phyloP scores from a whole-genome alignment of 2,797 vertebrate species.

The Streptopelia turtur region DNA sequence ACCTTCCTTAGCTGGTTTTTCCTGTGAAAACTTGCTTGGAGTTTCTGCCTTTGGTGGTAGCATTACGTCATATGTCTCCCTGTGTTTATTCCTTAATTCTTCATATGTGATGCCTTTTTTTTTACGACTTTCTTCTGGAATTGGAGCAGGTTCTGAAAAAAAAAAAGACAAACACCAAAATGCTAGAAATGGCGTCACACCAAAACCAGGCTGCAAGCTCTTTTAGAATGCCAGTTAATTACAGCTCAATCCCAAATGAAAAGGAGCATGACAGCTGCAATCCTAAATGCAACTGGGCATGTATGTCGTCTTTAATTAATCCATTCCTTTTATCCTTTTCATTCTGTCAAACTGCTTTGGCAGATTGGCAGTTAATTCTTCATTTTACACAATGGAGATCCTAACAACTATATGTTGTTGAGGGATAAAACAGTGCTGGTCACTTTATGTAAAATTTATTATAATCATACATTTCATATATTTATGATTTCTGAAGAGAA shows the following conservation, averaged over 20 bases:
- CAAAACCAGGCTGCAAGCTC: not conserved
- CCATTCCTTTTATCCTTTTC: not conserved
- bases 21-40: conserved; percentile 78
- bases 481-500: not conserved
- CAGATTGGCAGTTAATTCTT: not conserved
- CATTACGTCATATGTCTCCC: conserved; percentile 88
- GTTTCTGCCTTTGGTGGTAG: conserved; percentile 84
- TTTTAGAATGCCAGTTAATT: not conserved
- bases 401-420: not conserved
- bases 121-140: conserved; percentile 81
- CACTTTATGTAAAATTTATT: not conserved
- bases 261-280: not conserved
- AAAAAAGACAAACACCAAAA: conserved; percentile 50
- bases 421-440: not conserved
- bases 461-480: not conserved
- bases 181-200: not conserved
- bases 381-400: not conserved
- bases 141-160: conserved; percentile 77
- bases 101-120: conserved; percentile 86
- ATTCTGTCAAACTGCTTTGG: not conserved
- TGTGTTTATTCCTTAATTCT: conserved; percentile 89
- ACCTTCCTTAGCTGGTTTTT: conserved; percentile 81
- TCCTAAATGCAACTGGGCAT: not conserved
- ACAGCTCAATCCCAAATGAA: not conserved
- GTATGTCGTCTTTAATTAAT: not conserved